Evolutionary conservation across 1,140 invertebrate genomes (phyloP).

Genomic region (Rhizoglyphus robini): DNA sequence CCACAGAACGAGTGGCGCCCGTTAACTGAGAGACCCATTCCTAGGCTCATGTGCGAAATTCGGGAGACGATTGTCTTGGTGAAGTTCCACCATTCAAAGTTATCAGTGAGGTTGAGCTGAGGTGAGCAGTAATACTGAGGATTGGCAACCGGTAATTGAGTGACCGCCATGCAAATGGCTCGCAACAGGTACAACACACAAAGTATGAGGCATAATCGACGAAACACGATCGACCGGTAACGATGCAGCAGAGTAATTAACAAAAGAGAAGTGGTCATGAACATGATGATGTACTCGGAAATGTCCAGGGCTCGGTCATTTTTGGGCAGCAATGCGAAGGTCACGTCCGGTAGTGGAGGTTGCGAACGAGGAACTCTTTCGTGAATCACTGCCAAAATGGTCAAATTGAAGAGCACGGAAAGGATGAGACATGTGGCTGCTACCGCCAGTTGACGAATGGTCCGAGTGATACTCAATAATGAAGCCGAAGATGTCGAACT

Average conservation of each 20-base stretch:
- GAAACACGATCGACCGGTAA: constrained; percentile 67
- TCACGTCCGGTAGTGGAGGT: constrained; percentile 59
- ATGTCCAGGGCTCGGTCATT: constrained; percentile 60
- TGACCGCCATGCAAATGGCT: constrained; percentile 73
- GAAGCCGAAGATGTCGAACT: not conserved
- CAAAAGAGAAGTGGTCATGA: constrained; percentile 54
- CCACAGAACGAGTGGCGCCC: constrained; percentile 73
- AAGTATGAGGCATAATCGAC: constrained; percentile 64
- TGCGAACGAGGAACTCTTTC: constrained; percentile 62
- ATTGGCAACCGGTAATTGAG: constrained; percentile 67
- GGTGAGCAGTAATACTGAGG: constrained; percentile 67
- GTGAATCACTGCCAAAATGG: constrained; percentile 62
- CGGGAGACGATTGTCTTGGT: constrained; percentile 36
- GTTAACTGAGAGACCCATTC: constrained; percentile 73
- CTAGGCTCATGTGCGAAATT: constrained; percentile 51
- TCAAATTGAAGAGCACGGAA: not conserved
- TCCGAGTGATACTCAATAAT: not conserved
- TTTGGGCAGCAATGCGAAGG: constrained; percentile 56
- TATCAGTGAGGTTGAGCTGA: constrained; percentile 42
- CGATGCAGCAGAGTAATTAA: constrained; percentile 64
- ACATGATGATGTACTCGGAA: constrained; percentile 72
- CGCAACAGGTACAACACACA: constrained; percentile 69
- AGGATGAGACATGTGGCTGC: constrained; percentile 17
- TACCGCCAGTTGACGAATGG: constrained; percentile 6
- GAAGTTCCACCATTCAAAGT: not conserved